phyloP scores from a whole-genome alignment of 2,888 invertebrate genomes.

The Temnothorax unifasciatus region DNA sequence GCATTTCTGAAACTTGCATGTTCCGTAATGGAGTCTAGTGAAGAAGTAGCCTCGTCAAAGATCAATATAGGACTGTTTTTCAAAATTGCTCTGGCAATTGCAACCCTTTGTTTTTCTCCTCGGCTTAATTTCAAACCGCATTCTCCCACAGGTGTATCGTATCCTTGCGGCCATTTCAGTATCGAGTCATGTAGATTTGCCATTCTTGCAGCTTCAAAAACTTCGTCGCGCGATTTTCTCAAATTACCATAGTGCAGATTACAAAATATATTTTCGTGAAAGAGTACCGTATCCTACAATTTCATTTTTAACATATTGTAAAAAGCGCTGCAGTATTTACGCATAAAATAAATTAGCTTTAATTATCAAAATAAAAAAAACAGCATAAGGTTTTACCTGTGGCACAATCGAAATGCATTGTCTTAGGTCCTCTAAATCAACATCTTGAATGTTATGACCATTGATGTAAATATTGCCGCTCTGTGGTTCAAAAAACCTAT shows the following conservation, averaged over 20 bases:
- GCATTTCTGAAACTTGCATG: slow-evolving; percentile 88
- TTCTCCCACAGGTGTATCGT: slow-evolving; percentile 96
- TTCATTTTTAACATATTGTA: not conserved
- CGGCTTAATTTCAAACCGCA: slow-evolving; percentile 97
- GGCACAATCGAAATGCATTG: slow-evolving; percentile 97
- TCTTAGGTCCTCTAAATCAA: slow-evolving; percentile 94
- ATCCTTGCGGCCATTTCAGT: slow-evolving; percentile 92
- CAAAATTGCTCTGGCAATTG: slow-evolving; percentile 98
- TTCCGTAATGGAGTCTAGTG: slow-evolving; percentile 98
- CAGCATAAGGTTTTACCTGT: slow-evolving; percentile 88
- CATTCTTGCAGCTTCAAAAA: slow-evolving; percentile 95
- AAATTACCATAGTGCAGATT: slow-evolving; percentile 98
- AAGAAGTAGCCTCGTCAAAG: slow-evolving; percentile 99
- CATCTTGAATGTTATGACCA: slow-evolving; percentile 93
- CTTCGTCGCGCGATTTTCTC: slow-evolving; percentile 90
- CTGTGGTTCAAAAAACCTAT: slow-evolving; percentile 97
- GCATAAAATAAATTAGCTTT: not conserved
- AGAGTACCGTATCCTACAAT: slow-evolving; percentile 96
- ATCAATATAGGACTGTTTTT: slow-evolving; percentile 97
- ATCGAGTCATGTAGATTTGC: slow-evolving; percentile 98
- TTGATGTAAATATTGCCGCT: slow-evolving; percentile 94
- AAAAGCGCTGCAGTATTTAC: not conserved
- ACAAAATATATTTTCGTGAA: slow-evolving; percentile 97
- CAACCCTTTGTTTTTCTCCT: slow-evolving; percentile 99
- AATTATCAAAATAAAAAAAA: not conserved